Evolutionary conservation across 1,140 invertebrate genomes (phyloP), one percentile per base, ranked within the genome.

Genomic region (Elymnias hypermnestra): DNA sequence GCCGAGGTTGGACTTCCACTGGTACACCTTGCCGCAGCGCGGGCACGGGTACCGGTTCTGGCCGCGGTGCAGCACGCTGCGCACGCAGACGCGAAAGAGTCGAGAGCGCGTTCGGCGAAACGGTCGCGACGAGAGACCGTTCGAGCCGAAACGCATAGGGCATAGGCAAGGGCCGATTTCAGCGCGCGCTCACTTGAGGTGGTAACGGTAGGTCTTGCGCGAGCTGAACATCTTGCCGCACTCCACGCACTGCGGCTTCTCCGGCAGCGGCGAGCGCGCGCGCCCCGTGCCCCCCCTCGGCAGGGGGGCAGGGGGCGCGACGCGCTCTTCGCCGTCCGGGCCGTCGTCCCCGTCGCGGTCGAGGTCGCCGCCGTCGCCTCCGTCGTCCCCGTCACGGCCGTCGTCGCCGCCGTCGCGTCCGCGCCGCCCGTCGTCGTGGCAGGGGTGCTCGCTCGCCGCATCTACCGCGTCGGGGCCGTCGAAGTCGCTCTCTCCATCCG

Each of bases 1-100:
- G 0, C 73, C 73, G 1, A 83, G 72, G 53, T 83, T 83, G 0
- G 74, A 79, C 41, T 83, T 83, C 79, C 79, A 83, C 31, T 81
- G 79, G 56, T 81, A 83, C 3, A 83, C 72, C 19, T 75, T 73
- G 0, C 75, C 76, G 48, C 79, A 83, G 0, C 66, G 62, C 0
- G 79, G 74, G 31, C 79, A 83, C 21, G 79, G 79, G 49, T 75
- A 72, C 0, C 66, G 28, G 44, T 83, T 81, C 48, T 79, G 69
- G 0, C 79, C 79, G 23, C 72, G 72, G 42, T 83, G 79, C 0
- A 83, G 40, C 0, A 81, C 76, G 25, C 78, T 83, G 26, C n/a
- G 0, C 10, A 29, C 7, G 10, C 10, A 29, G 13, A 0, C 1
- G 3, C 3, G 23, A 7, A 3, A 1, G 23, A 8, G 23, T 25